Percentiles rank a stretch among this genome's conserved stretches.
These are phyloP conservation scores for Telmatochromis brichardi DNA, from an alignment of 2,113 vertebrate species.

Conservation along the genomic window DNA sequence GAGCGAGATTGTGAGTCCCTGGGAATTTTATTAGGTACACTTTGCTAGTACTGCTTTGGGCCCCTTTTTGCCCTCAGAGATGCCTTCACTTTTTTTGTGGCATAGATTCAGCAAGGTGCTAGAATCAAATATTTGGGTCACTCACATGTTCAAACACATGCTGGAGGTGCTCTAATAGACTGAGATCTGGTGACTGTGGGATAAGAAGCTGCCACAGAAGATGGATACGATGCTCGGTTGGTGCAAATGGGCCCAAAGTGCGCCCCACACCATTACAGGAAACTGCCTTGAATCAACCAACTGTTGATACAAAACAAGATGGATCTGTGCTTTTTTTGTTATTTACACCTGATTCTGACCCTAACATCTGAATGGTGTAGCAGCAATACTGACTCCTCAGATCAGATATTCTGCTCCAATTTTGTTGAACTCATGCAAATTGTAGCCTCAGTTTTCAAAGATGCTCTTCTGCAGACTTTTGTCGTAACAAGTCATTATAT, in stretches of 20 bases:
- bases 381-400: neutral
- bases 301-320: neutral
- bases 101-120: neutral
- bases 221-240: neutral
- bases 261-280: neutral
- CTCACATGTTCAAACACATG: neutral
- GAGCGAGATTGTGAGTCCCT: neutral
- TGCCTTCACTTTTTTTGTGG: neutral
- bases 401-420: neutral
- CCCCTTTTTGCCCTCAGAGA: neutral
- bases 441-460: neutral
- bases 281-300: neutral
- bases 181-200: neutral
- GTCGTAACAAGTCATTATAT: accelerated
- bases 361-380: neutral
- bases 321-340: neutral
- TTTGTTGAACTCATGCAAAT: neutral
- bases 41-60: neutral
- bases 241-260: neutral
- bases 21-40: neutral
- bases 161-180: neutral
- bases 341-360: neutral
- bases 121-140: neutral
- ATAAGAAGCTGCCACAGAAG: neutral
- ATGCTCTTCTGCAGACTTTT: neutral